phyloP scores from a whole-genome alignment of 1,140 invertebrate genomes.

The Palaemon carinicauda region DNA sequence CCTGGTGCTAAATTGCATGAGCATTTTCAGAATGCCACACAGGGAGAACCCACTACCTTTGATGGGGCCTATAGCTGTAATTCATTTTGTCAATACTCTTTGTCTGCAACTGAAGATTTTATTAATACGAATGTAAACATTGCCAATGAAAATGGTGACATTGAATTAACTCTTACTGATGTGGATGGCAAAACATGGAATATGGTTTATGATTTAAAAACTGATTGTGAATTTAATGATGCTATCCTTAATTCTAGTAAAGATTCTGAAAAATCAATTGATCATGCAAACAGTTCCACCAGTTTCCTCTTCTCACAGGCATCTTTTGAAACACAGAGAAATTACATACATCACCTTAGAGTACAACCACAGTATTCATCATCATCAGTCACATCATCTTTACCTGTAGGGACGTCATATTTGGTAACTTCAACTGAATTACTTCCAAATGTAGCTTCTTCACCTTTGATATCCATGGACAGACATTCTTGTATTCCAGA shows the following conservation, averaged over 20 bases:
- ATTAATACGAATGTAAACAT: background rate
- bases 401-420: background rate
- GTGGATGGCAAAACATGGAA: background rate
- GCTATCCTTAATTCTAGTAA: too few species aligned
- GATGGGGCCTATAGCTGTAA: too few species aligned
- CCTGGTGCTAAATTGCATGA: too few species aligned
- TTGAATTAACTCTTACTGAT: background rate
- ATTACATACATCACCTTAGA: background rate
- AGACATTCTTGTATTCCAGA: background rate
- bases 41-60: too few species aligned
- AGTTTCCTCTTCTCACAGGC: too few species aligned
- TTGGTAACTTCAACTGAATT: background rate
- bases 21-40: too few species aligned
- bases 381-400: background rate
- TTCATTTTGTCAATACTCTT: too few species aligned
- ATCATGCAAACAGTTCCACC: too few species aligned
- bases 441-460: background rate
- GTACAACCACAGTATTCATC: background rate
- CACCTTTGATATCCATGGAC: background rate
- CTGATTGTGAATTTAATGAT: background rate
- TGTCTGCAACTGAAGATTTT: background rate
- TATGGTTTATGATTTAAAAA: background rate
- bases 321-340: background rate
- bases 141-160: background rate
- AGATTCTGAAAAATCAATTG: too few species aligned